Percentiles rank a stretch among this genome's conserved stretches.
These are phyloP conservation scores for Bostrychus sinensis DNA, from an alignment of 2,113 vertebrate genomes.

Conservation along the genomic window DNA sequence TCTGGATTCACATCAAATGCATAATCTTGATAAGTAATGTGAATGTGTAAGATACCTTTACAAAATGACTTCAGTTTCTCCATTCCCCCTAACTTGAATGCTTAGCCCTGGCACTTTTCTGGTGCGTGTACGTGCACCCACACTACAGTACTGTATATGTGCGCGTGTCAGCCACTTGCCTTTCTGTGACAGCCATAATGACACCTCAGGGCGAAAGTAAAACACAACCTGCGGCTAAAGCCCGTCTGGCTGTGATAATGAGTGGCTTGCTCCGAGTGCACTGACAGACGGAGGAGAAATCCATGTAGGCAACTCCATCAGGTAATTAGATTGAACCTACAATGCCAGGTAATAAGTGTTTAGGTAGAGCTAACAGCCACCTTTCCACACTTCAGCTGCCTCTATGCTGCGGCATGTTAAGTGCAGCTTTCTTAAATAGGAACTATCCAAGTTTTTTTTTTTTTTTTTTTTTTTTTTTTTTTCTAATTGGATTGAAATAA, in stretches of 20 bases:
- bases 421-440: slow-evolving; percentile 45
- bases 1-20: no score
- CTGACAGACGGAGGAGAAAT: slow-evolving; percentile 82
- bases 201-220: slow-evolving; percentile 81
- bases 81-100: background rate
- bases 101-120: slow-evolving; percentile 14
- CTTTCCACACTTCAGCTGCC: slow-evolving; percentile 76
- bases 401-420: slow-evolving; percentile 52
- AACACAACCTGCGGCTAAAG: slow-evolving; percentile 80
- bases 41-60: background rate
- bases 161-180: slow-evolving; percentile 59
- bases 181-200: slow-evolving; percentile 80
- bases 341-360: slow-evolving; percentile 86
- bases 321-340: slow-evolving; percentile 84
- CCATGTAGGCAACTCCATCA: slow-evolving; percentile 80
- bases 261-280: slow-evolving; percentile 77
- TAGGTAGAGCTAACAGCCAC: slow-evolving; percentile 84
- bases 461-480: no score
- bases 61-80: background rate
- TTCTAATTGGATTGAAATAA: no score
- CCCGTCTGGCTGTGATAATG: slow-evolving; percentile 85
- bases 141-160: slow-evolving; percentile 19
- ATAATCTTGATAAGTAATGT: background rate
- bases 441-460: background rate
- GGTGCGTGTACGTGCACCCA: slow-evolving; percentile 27